phyloP scores from a whole-genome alignment of 1,140 invertebrate species.

The Caenorhabditis inopinata region DNA sequence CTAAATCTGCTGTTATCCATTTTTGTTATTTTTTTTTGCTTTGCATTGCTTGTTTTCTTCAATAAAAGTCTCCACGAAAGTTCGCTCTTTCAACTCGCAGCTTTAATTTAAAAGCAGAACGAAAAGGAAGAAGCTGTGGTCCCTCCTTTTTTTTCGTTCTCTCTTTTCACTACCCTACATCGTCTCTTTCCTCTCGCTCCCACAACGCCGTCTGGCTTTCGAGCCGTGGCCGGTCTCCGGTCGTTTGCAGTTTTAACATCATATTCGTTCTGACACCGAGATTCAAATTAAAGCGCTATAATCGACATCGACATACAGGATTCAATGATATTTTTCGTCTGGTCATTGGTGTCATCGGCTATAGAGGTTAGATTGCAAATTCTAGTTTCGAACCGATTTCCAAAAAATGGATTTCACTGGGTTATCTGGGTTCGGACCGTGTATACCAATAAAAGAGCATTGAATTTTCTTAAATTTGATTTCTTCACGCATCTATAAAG shows the following conservation, averaged over 20 bases:
- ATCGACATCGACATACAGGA: neutral
- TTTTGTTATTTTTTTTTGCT: constrained; percentile 2
- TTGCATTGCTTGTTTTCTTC: neutral
- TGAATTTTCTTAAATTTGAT: too few relatives aligned
- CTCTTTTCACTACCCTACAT: neutral
- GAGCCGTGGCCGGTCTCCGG: neutral
- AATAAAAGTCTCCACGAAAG: neutral
- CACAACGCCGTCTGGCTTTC: neutral
- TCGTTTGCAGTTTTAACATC: constrained; percentile 2
- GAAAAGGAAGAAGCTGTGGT: constrained; percentile 24
- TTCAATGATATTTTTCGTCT: constrained; percentile 38
- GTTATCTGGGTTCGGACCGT: too few relatives aligned
- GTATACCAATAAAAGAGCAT: too few relatives aligned
- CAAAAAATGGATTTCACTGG: too few relatives aligned
- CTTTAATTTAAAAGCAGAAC: neutral
- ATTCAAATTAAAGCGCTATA: neutral
- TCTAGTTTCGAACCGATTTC: neutral
- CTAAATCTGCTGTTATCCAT: neutral
- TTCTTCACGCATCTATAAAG: too few relatives aligned
- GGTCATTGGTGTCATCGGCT: constrained; percentile 34
- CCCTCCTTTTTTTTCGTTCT: neutral
- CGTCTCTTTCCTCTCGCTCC: neutral
- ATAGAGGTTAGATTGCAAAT: constrained; percentile 17
- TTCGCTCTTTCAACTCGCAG: neutral
- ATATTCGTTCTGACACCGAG: neutral